Percentiles rank a stretch among this genome's conserved stretches.
These are phyloP conservation scores for Cosmopolites sordidus DNA, from an alignment of 2,888 invertebrate genomes.

Conservation along the genomic window DNA sequence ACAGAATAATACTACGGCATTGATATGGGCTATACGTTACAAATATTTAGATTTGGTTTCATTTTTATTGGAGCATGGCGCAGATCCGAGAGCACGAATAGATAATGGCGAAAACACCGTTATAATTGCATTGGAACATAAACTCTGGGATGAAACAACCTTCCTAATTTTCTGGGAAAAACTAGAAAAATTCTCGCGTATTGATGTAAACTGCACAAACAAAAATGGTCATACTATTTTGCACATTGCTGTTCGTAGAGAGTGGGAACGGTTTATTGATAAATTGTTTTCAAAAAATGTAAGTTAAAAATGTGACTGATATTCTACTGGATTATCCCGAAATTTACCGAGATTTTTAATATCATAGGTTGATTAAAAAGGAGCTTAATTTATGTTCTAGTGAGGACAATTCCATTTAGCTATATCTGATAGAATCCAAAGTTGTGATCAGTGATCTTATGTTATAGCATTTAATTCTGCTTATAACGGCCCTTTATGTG, in stretches of 20 bases:
- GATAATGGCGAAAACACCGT: constrained; percentile 42
- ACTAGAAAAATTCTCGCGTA: constrained; percentile 32
- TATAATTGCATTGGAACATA: constrained; percentile 43
- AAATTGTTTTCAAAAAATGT: constrained; percentile 40
- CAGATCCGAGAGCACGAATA: constrained; percentile 41
- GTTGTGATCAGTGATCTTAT: too few relatives aligned
- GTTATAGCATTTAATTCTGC: too few relatives aligned
- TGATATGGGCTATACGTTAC: constrained; percentile 46
- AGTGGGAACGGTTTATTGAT: constrained; percentile 44
- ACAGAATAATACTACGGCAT: constrained; percentile 43
- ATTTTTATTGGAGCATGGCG: constrained; percentile 42
- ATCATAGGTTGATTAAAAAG: too few relatives aligned
- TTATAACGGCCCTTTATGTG: too few relatives aligned
- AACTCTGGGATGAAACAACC: constrained; percentile 45
- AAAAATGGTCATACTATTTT: constrained; percentile 45
- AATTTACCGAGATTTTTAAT: too few relatives aligned
- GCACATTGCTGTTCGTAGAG: constrained; percentile 45
- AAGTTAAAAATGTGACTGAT: too few relatives aligned
- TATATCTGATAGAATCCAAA: too few relatives aligned
- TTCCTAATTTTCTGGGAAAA: constrained; percentile 44
- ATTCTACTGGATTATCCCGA: too few relatives aligned
- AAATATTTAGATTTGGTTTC: constrained; percentile 45
- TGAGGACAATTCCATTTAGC: too few relatives aligned
- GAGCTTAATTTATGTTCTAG: too few relatives aligned
- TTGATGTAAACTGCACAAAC: constrained; percentile 43